A percentile compares a stretch with the other conserved stretches of the same genome.
These are phyloP conservation scores for Zaprionus camerounensis DNA, from an alignment of 1,140 invertebrate genomes.

Conservation along the genomic window DNA sequence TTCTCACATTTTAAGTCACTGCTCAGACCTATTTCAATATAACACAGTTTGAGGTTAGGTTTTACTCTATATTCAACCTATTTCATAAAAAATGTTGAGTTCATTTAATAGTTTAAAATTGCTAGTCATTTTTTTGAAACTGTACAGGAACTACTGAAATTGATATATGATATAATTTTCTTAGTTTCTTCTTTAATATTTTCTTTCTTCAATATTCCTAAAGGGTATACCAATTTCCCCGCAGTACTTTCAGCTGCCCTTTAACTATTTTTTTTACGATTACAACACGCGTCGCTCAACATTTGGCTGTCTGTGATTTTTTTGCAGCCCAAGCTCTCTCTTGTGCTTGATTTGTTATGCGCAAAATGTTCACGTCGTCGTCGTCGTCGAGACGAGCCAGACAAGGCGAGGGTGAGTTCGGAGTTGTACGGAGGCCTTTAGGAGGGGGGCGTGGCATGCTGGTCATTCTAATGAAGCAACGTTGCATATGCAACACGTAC, in stretches of 20 bases:
- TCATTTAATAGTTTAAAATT: too few species aligned
- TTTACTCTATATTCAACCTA: not conserved
- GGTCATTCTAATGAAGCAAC: slow-evolving; percentile 79
- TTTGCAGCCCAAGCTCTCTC: slow-evolving; percentile 51
- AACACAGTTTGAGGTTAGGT: not conserved
- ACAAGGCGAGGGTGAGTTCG: slow-evolving; percentile 17
- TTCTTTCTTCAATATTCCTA: not conserved
- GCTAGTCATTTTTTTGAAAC: too few species aligned
- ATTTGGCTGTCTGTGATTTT: slow-evolving; percentile 79
- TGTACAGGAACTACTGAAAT: too few species aligned
- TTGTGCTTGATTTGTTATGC: slow-evolving; percentile 79
- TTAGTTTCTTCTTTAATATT: too few species aligned
- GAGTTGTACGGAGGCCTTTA: not conserved
- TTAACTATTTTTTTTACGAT: slow-evolving; percentile 63
- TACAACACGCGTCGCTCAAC: slow-evolving; percentile 77
- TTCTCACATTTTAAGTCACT: not conserved
- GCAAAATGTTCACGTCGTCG: slow-evolving; percentile 79
- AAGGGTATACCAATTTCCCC: slow-evolving; percentile 37
- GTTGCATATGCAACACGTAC: slow-evolving; percentile 80
- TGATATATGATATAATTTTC: not conserved
- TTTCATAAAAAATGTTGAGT: too few species aligned
- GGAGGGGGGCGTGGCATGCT: slow-evolving; percentile 59
- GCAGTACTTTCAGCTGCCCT: slow-evolving; percentile 11
- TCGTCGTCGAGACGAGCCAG: slow-evolving; percentile 65
- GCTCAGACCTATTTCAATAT: not conserved